phyloP scores from a whole-genome alignment of 2,888 invertebrate species.

The Cynaeus angustus region DNA sequence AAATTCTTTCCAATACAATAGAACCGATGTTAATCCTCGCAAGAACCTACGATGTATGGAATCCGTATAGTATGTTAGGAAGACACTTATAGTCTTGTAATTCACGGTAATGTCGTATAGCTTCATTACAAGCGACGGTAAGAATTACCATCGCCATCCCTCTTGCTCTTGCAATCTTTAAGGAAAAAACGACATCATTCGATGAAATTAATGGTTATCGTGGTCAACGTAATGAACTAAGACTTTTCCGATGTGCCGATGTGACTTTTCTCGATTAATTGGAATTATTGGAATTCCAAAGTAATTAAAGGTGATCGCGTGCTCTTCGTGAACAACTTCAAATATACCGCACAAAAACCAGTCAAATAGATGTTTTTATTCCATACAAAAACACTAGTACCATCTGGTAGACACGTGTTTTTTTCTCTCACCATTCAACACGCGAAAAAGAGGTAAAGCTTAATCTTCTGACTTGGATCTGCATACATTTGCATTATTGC shows the following conservation, averaged over 20 bases:
- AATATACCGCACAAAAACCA: too few relatives aligned
- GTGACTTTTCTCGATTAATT: conserved; percentile 28
- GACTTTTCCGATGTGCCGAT: conserved; percentile 22
- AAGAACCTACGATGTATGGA: conserved; percentile 51
- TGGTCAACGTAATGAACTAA: conserved; percentile 43
- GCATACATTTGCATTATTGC: conserved; percentile 4
- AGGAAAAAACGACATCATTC: conserved; percentile 18
- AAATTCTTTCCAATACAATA: conserved; percentile 11
- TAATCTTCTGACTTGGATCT: conserved; percentile 2
- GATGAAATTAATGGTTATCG: conserved; percentile 24
- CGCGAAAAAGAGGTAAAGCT: conserved; percentile 4
- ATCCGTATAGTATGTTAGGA: conserved; percentile 66
- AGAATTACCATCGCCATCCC: conserved; percentile 53
- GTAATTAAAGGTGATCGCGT: conserved; percentile 27
- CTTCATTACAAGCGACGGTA: conserved; percentile 66
- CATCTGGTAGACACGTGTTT: neutral
- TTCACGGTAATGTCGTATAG: conserved; percentile 69
- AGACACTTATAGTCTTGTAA: conserved; percentile 69
- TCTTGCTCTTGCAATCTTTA: conserved; percentile 19
- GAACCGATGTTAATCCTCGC: conserved; percentile 26
- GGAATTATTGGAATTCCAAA: conserved; percentile 19
- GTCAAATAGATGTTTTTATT: neutral
- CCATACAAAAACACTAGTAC: neutral
- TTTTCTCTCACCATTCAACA: neutral
- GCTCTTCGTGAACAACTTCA: neutral